Evolutionary conservation across 2,888 invertebrate genomes (phyloP).

Genomic region (Axea sp.): DNA sequence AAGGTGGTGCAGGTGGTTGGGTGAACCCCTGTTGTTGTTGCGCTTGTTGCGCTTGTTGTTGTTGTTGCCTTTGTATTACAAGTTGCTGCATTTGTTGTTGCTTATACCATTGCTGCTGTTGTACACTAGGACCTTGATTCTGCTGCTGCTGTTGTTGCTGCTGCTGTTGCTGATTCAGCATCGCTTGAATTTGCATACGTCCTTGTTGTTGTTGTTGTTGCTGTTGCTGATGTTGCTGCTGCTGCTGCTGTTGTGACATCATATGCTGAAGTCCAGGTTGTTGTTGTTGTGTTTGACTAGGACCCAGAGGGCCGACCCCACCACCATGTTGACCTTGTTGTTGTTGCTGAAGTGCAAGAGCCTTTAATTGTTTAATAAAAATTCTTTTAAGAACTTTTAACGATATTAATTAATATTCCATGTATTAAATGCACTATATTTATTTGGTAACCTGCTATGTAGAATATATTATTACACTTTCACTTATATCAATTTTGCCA

Average conservation of each 20-base stretch:
- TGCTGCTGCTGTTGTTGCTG: slow-evolving; percentile 69
- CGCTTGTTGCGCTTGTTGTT: slow-evolving; percentile 71
- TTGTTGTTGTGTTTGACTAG: slow-evolving; percentile 78
- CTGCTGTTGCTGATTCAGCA: slow-evolving; percentile 73
- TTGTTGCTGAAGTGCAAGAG: slow-evolving; percentile 74
- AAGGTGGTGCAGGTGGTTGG: slow-evolving; percentile 83
- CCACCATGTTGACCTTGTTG: slow-evolving; percentile 75
- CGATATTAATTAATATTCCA: too few relatives aligned
- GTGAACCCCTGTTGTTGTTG: slow-evolving; percentile 81
- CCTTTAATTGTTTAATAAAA: slow-evolving; percentile 55
- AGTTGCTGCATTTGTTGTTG: slow-evolving; percentile 74
- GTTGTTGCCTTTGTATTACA: slow-evolving; percentile 72
- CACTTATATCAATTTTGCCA: too few relatives aligned
- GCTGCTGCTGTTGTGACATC: slow-evolving; percentile 79
- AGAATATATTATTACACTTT: too few relatives aligned
- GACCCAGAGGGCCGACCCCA: slow-evolving; percentile 73
- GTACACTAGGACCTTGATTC: slow-evolving; percentile 60
- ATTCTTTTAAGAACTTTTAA: too few relatives aligned
- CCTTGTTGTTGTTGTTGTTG: slow-evolving; percentile 80
- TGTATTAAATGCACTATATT: too few relatives aligned
- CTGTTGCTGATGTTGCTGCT: slow-evolving; percentile 77
- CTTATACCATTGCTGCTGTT: slow-evolving; percentile 76
- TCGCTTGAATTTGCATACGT: slow-evolving; percentile 78
- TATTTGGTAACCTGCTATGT: too few relatives aligned
- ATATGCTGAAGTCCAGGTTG: slow-evolving; percentile 78